A percentile compares a stretch with the other conserved stretches of the same genome.
Conservation (phyloP, 2,888 invertebrate species). For the Cryptophagus acutangulus region DNA sequence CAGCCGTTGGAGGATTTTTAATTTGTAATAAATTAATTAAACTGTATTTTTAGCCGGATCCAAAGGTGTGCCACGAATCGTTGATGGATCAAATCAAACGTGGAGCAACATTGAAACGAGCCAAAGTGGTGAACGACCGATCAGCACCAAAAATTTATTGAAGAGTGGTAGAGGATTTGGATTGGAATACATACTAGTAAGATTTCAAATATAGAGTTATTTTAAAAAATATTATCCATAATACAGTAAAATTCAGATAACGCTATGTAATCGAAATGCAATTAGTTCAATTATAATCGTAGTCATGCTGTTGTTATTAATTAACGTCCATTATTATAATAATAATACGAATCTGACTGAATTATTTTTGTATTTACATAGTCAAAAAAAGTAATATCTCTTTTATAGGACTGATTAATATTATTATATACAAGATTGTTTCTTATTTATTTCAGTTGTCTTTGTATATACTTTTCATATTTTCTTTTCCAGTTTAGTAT, state of each 20-base stretch:
- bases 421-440: no score
- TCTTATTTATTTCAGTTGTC: no score
- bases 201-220: conserved; percentile 3
- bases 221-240: not conserved
- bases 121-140: conserved; percentile 73
- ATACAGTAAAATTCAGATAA: conserved; percentile 1
- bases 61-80: conserved; percentile 75
- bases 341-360: conserved; percentile 37
- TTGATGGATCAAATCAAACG: conserved; percentile 92
- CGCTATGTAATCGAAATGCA: conserved; percentile 8
- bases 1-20: no score
- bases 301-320: conserved; percentile 25
- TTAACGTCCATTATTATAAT: conserved; percentile 38
- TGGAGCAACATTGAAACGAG: conserved; percentile 76
- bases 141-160: conserved; percentile 84
- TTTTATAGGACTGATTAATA: conserved; percentile 33
- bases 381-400: conserved; percentile 27
- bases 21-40: no score
- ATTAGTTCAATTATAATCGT: conserved; percentile 7
- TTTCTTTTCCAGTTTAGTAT: no score
- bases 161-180: conserved; percentile 21
- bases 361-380: conserved; percentile 37
- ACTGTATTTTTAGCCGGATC: conserved; percentile 71
- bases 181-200: not conserved
- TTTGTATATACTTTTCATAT: no score